Percentiles rank a stretch among this genome's conserved stretches.
Conservation (phyloP, 2,888 invertebrate species). For the Cactoblastis cactorum region DNA sequence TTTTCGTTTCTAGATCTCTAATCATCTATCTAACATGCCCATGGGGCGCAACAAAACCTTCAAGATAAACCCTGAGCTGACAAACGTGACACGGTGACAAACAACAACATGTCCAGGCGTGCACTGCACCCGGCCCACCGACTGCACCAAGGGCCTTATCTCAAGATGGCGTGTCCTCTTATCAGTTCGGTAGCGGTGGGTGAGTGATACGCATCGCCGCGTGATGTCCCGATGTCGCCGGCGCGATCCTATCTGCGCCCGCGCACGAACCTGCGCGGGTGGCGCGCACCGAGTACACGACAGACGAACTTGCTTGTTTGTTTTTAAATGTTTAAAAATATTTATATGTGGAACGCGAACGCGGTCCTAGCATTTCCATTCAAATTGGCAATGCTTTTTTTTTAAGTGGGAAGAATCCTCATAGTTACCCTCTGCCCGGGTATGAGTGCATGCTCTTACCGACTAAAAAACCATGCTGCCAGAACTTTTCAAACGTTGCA, state of each 20-base stretch:
- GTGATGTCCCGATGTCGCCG: constrained; percentile 50
- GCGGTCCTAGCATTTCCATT: no score
- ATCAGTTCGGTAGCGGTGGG: constrained; percentile 43
- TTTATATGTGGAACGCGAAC: no score
- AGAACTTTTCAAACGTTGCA: no score
- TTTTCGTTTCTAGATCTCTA: no score
- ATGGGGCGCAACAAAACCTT: background rate
- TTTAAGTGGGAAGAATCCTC: no score
- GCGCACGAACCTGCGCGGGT: constrained; percentile 44
- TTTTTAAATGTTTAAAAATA: background rate
- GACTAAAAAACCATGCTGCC: no score
- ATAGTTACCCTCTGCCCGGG: no score
- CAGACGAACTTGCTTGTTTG: background rate
- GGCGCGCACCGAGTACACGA: constrained; percentile 24
- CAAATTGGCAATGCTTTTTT: no score
- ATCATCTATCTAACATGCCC: background rate
- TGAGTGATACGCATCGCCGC: constrained; percentile 58
- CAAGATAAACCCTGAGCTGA: constrained; percentile 4
- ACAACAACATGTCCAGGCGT: constrained; percentile 56
- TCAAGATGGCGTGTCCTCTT: constrained; percentile 29
- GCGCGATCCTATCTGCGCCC: constrained; percentile 61
- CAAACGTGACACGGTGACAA: constrained; percentile 23
- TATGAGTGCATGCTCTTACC: no score
- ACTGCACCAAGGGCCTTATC: constrained; percentile 32
- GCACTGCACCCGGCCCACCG: constrained; percentile 40